A percentile compares a stretch with the other conserved stretches of the same genome.
phyloP scores from a whole-genome alignment of 2,797 vertebrate genomes.

The Aeoliscus strigatus region DNA sequence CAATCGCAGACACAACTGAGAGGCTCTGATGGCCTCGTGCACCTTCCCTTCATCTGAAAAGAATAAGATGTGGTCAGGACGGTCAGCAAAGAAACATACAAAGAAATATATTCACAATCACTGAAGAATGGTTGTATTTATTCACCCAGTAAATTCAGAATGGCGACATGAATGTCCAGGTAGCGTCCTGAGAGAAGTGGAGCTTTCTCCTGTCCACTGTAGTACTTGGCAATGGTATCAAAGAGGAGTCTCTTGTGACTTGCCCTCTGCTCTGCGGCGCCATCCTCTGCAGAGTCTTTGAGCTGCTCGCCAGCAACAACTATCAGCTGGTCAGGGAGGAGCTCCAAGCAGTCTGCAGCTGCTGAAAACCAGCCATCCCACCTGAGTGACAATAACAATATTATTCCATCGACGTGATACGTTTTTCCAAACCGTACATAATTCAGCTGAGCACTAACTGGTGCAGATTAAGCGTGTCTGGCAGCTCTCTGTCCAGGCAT shows the following conservation, averaged over 20 bases:
- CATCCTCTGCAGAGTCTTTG: slow-evolving; percentile 19
- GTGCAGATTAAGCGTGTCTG: slow-evolving; percentile 70
- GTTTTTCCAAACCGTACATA: not conserved
- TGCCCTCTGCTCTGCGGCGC: slow-evolving; percentile 37
- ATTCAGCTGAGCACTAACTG: slow-evolving; percentile 68
- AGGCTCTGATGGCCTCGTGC: slow-evolving; percentile 74
- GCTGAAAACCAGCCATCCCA: slow-evolving; percentile 79
- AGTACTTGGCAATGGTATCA: slow-evolving; percentile 82
- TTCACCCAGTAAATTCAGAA: slow-evolving; percentile 82
- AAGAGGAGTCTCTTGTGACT: slow-evolving; percentile 81
- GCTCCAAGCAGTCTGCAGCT: slow-evolving; percentile 83
- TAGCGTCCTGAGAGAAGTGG: slow-evolving; percentile 76
- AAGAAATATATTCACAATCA: too few relatives aligned
- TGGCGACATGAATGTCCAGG: slow-evolving; percentile 73
- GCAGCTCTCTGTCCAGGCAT: slow-evolving; percentile 81
- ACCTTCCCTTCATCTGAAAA: slow-evolving; percentile 58
- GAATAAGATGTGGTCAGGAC: not conserved
- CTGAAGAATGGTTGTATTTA: too few relatives aligned
- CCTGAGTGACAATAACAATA: slow-evolving; percentile 44
- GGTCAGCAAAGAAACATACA: too few relatives aligned
- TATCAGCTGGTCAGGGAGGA: slow-evolving; percentile 83
- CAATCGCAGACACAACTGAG: slow-evolving; percentile 79
- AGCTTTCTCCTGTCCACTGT: slow-evolving; percentile 75
- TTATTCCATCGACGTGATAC: too few relatives aligned
- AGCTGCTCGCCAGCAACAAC: slow-evolving; percentile 80